A percentile compares a stretch with the other conserved stretches of the same genome.
Conservation (phyloP, 1,140 invertebrate species). For the Drosophila novamexicana region DNA sequence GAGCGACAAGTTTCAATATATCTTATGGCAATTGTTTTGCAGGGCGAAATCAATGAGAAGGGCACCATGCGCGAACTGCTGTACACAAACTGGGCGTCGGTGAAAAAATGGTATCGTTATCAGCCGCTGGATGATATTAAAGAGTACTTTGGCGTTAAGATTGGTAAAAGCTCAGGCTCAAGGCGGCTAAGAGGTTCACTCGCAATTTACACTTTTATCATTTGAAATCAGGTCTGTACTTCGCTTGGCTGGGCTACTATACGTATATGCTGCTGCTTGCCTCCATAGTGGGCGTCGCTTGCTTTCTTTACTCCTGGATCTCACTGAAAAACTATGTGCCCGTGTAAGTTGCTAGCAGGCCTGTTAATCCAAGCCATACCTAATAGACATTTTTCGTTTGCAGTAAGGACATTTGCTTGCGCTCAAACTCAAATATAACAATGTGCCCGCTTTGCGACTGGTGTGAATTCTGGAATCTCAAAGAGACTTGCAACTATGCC, state of each 20-base stretch:
- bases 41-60: slow-evolving; percentile 89
- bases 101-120: slow-evolving; percentile 92
- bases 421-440: slow-evolving; percentile 85
- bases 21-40: slow-evolving; percentile 48
- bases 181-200: background rate
- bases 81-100: slow-evolving; percentile 93
- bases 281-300: slow-evolving; percentile 92
- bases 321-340: slow-evolving; percentile 90
- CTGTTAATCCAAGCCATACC: background rate
- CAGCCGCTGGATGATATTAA: slow-evolving; percentile 95
- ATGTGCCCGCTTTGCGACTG: slow-evolving; percentile 96
- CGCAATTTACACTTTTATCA: background rate
- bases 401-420: slow-evolving; percentile 93
- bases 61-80: slow-evolving; percentile 91
- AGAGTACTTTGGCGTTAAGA: slow-evolving; percentile 97
- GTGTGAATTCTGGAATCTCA: slow-evolving; percentile 95
- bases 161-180: slow-evolving; percentile 85
- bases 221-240: slow-evolving; percentile 88
- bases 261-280: slow-evolving; percentile 96
- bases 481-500: slow-evolving; percentile 94
- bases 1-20: background rate
- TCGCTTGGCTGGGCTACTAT: slow-evolving; percentile 99
- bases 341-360: slow-evolving; percentile 86
- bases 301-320: slow-evolving; percentile 92
- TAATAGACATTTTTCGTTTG: slow-evolving; percentile 38